These are phyloP conservation scores for Tachina grossa DNA, from an alignment of 2,888 invertebrate genomes.

Conservation along the genomic window DNA sequence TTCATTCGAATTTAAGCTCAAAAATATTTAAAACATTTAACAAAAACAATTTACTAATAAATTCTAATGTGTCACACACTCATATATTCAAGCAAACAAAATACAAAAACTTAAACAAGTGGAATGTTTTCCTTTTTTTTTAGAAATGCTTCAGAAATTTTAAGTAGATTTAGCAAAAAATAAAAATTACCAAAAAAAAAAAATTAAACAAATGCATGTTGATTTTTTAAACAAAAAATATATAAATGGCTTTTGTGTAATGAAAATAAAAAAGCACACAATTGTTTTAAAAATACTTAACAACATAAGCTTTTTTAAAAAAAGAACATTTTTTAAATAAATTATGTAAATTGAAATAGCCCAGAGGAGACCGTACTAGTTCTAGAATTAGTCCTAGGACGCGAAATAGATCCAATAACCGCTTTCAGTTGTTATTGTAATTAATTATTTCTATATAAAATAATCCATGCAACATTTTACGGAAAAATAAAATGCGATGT, in stretches of 20 bases:
- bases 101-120: constrained; percentile 21
- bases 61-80: constrained; percentile 10
- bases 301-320: constrained; percentile 12
- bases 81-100: constrained; percentile 3
- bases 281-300: constrained; percentile 30
- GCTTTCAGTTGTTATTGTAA: background rate
- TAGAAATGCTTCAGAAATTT: constrained; percentile 27
- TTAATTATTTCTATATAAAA: too few relatives aligned
- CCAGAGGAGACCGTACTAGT: background rate
- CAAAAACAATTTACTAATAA: background rate
- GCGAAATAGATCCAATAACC: background rate
- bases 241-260: constrained; percentile 53
- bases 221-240: constrained; percentile 13
- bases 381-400: background rate
- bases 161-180: constrained; percentile 38
- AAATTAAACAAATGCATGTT: constrained; percentile 43
- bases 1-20: constrained; percentile 45
- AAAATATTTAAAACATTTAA: constrained; percentile 8
- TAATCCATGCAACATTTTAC: too few relatives aligned
- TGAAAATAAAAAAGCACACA: constrained; percentile 23
- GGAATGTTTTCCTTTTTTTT: constrained; percentile 19
- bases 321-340: background rate
- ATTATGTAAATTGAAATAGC: background rate
- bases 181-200: background rate
- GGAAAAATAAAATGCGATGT: too few relatives aligned